Evolutionary conservation across 2,888 invertebrate genomes (phyloP).

Genomic region (Drosophila maculinotata): DNA sequence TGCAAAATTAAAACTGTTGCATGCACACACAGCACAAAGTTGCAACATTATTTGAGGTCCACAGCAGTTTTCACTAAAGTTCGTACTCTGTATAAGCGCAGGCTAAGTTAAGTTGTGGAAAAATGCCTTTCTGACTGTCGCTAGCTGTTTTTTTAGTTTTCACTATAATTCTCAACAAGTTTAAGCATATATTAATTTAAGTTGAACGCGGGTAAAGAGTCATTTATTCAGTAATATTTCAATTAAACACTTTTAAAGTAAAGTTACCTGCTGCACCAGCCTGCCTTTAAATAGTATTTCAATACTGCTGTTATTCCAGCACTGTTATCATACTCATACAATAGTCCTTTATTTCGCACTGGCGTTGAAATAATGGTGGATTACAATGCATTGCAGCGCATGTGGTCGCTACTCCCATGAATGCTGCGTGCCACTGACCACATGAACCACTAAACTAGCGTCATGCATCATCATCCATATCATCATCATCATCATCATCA

Average conservation of each 20-base stretch:
- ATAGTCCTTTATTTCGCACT: neutral
- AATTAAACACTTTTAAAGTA: too few species aligned
- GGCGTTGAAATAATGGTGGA: slow-evolving; percentile 1
- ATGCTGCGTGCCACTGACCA: slow-evolving; percentile 34
- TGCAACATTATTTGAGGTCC: too few species aligned
- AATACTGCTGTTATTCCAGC: neutral
- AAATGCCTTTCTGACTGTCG: too few species aligned
- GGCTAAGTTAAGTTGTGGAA: neutral
- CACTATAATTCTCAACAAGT: slow-evolving; percentile 1
- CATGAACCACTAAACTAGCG: slow-evolving; percentile 38
- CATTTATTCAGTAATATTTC: too few species aligned
- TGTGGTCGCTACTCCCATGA: slow-evolving; percentile 4
- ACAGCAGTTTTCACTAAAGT: neutral
- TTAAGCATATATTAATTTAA: neutral
- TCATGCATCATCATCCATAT: slow-evolving; percentile 1
- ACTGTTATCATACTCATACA: neutral
- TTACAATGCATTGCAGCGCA: slow-evolving; percentile 3
- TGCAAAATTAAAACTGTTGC: slow-evolving; percentile 5
- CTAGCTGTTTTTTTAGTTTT: too few species aligned
- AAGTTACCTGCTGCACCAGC: neutral
- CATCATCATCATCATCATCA: neutral
- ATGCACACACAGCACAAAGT: neutral
- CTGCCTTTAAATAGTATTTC: too few species aligned
- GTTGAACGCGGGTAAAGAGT: too few species aligned
- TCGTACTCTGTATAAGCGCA: neutral